phyloP scores from a whole-genome alignment of 2,797 vertebrate species.

The Neoniphon sammara region DNA sequence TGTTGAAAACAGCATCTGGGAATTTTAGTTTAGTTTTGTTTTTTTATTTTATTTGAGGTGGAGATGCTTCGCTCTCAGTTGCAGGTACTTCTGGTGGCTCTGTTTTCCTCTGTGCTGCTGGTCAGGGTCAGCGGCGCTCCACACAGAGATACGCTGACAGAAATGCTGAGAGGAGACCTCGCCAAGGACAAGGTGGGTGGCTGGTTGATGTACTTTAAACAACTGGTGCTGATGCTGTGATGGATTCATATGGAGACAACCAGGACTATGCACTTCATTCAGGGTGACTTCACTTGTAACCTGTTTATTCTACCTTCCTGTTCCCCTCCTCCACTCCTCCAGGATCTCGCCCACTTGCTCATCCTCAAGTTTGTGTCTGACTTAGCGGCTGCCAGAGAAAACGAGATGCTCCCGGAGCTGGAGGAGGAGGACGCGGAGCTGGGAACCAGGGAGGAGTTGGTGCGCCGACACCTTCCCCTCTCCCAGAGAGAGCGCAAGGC shows the following conservation, averaged over 20 bases:
- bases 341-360: constrained; percentile 73
- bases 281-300: not conserved
- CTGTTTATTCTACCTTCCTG: too few relatives aligned
- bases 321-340: not conserved
- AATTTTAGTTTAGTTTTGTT: not conserved
- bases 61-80: constrained; percentile 74
- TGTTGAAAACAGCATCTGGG: not conserved
- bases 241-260: too few relatives aligned
- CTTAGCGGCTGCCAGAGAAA: constrained; percentile 42
- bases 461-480: constrained; percentile 75
- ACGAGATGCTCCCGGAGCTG: constrained; percentile 41
- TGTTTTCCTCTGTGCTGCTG: constrained; percentile 68
- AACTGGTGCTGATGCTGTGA: not conserved
- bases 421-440: constrained; percentile 43
- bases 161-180: constrained; percentile 60
- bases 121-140: constrained; percentile 60
- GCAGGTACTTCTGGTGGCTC: constrained; percentile 66
- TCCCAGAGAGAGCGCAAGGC: constrained; percentile 82
- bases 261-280: not conserved
- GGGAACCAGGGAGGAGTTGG: constrained; percentile 58
- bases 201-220: not conserved
- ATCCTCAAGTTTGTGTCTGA: constrained; percentile 74
- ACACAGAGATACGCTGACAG: constrained; percentile 58
- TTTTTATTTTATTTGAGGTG: constrained; percentile 9
- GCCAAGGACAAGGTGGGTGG: constrained; percentile 71